Evolutionary conservation across 2,113 vertebrate species (phyloP), one percentile per base, ranked within the genome.

Genomic region (Corythoichthys haematopterus): DNA sequence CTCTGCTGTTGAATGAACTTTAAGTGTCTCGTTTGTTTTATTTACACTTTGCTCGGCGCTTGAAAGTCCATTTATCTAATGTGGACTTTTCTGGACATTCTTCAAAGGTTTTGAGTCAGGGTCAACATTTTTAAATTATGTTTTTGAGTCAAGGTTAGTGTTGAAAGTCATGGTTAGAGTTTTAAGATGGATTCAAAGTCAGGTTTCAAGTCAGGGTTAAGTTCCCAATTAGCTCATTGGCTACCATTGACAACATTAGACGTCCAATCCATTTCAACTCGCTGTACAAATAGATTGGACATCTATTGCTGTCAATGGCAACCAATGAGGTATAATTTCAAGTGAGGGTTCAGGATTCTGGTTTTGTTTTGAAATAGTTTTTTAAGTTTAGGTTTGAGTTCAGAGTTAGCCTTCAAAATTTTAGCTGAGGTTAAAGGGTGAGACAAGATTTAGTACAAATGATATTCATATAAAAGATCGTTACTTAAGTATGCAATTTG

Each of bases 1-100:
- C 80, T 61, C 40, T 79, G 72, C 58, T 70, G 52, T 35, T 57
- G 86, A 89, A 85, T 89, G 79, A 88, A 88, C 87, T 89, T 90
- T 83, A 89, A 68, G 77, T 76, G 80, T 83, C 43, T 64, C 59
- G 15, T 45, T 33, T 46, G 43, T 62, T 62, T 33, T 33, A 62
- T 46, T 33, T 46, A 45, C 10, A 28, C 38, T 46, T 28, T 62
- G 9, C 43, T 62, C n/a, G 45, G 20, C 3, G 12, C 12, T 62
- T 33, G 20, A 5, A 62, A 62, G 40, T 46, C 5, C 2, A 62
- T 62, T 14, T 28, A 33, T 62, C 60, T 33, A 13, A n/a, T 6
- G 3, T 3, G 28, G 43, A 4, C n/a, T 62, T 14, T 13, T 20
- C 6, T 38, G 14, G 11, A 4, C 20, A 28, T 12, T 14, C 55